Conservation (phyloP, 1,140 invertebrate species). For the Teleogryllus occipitalis region DNA sequence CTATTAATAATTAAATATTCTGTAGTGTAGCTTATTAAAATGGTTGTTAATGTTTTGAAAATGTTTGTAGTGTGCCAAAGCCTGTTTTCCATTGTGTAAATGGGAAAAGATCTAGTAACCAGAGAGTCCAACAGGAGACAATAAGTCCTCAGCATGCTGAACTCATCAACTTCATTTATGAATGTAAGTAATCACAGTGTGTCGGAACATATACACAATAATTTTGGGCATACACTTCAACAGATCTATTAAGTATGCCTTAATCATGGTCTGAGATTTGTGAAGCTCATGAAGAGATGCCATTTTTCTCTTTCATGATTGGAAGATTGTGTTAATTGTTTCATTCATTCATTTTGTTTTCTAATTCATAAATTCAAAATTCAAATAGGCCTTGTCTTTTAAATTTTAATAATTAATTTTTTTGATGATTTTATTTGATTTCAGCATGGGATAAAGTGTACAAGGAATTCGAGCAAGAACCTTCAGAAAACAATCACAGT, state of each 20-base stretch:
- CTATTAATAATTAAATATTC: too few species aligned
- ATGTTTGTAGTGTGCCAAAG: conserved; percentile 50
- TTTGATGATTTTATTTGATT: conserved; percentile 26
- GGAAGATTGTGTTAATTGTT: too few species aligned
- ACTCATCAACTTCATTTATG: conserved; percentile 63
- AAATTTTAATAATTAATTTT: not conserved
- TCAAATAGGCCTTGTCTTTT: too few species aligned
- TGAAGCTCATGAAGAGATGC: too few species aligned
- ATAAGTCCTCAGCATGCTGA: conserved; percentile 64
- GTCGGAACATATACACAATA: not conserved
- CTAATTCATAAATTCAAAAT: too few species aligned
- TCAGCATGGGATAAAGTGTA: conserved; percentile 46
- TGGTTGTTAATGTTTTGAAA: too few species aligned
- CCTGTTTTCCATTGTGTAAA: conserved; percentile 58
- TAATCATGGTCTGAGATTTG: too few species aligned
- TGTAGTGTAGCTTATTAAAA: too few species aligned
- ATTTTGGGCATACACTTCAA: not conserved
- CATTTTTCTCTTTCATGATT: too few species aligned
- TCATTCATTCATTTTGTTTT: too few species aligned
- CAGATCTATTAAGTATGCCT: not conserved
- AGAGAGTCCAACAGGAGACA: conserved; percentile 52
- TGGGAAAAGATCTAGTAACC: conserved; percentile 52
- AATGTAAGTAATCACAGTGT: conserved; percentile 46
- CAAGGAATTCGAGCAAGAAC: conserved; percentile 42
- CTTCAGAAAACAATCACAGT: conserved; percentile 10